Conservation (phyloP, 2,797 vertebrate species). For the Eulemur albifrons region DNA sequence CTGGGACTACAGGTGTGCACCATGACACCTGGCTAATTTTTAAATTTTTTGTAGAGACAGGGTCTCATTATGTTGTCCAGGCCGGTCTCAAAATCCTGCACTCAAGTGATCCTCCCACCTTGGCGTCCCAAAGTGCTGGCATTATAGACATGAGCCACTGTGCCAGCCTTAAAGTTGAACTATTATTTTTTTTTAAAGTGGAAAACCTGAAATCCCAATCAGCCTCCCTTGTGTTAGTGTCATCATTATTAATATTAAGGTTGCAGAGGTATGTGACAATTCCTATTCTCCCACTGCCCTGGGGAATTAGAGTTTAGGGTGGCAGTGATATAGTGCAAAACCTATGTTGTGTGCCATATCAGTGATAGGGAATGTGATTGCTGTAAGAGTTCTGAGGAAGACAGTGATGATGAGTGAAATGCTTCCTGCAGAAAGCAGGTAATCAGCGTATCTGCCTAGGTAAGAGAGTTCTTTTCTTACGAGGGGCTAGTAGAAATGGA, state of each 20-base stretch:
- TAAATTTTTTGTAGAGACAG: background rate
- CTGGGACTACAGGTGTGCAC: background rate
- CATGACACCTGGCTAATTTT: background rate
- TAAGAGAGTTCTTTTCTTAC: background rate
- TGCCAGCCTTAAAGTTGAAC: background rate
- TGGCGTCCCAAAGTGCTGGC: background rate
- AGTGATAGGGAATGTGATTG: background rate
- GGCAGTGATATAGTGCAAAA: background rate
- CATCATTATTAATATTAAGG: background rate
- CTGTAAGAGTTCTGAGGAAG: background rate
- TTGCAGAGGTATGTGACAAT: background rate
- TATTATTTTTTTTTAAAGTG: background rate
- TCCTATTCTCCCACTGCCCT: background rate
- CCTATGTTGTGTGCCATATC: background rate
- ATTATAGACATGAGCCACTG: background rate
- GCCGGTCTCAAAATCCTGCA: background rate
- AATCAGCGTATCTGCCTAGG: background rate
- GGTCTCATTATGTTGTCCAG: background rate
- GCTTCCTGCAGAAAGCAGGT: background rate
- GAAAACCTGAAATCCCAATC: background rate
- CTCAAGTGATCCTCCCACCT: too few species aligned
- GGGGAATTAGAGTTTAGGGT: background rate
- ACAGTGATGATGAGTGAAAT: background rate
- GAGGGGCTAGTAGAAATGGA: background rate
- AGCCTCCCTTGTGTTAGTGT: background rate